Evolutionary conservation across 2,113 vertebrate genomes (phyloP).

Genomic region (Himantopus leucocephalus): DNA sequence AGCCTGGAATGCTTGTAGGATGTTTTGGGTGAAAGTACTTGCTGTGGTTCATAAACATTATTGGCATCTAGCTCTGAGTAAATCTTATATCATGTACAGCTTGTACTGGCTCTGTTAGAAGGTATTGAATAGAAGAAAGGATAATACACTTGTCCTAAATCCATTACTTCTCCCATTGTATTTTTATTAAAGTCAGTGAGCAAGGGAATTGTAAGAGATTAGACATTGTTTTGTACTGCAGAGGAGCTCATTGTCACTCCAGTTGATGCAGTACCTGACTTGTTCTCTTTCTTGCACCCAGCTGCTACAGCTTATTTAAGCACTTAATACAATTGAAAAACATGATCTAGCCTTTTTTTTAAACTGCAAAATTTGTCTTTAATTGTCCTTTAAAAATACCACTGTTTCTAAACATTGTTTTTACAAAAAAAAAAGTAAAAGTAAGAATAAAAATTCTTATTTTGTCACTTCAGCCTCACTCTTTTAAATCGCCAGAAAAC

Average conservation of each 20-base stretch:
- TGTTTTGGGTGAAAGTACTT: background rate
- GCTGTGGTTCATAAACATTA: background rate
- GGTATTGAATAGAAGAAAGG: background rate
- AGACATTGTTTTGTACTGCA: slow-evolving; percentile 31
- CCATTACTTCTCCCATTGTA: slow-evolving; percentile 32
- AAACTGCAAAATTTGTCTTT: background rate
- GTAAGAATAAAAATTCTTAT: background rate
- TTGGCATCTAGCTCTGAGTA: background rate
- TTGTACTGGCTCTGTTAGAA: slow-evolving; percentile 3
- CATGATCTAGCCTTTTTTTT: background rate
- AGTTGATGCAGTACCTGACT: background rate
- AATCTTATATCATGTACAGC: background rate
- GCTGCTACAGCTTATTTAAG: slow-evolving; percentile 15
- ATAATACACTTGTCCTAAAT: slow-evolving; percentile 37
- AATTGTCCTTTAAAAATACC: background rate
- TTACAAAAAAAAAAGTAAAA: background rate
- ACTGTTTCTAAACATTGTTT: background rate
- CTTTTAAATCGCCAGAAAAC: background rate
- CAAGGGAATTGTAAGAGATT: slow-evolving; percentile 48
- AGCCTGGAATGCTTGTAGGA: background rate
- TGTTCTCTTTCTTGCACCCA: background rate
- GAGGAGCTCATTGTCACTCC: background rate
- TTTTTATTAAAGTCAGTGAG: slow-evolving; percentile 46
- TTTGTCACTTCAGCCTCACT: background rate
- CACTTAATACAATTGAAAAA: background rate